These are phyloP conservation scores for Epinotia nisella DNA, from an alignment of 2,888 invertebrate species.

Conservation along the genomic window DNA sequence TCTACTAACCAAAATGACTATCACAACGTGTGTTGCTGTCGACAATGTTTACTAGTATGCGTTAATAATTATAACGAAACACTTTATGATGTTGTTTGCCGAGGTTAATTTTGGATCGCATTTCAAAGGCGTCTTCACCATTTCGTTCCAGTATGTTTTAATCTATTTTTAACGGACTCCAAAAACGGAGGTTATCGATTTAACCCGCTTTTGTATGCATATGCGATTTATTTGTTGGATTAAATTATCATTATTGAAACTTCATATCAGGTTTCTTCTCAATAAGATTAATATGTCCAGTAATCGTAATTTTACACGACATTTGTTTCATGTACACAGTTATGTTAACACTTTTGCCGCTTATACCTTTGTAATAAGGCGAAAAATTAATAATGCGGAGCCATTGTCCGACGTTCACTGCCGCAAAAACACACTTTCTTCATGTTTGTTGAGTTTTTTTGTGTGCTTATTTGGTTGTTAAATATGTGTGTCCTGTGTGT, in stretches of 20 bases:
- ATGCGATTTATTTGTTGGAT: background rate
- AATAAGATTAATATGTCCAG: too few relatives aligned
- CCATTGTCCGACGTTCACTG: too few relatives aligned
- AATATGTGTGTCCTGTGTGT: too few relatives aligned
- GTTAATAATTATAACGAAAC: slow-evolving; percentile 13
- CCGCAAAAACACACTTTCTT: too few relatives aligned
- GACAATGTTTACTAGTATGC: slow-evolving; percentile 1
- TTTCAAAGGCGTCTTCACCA: slow-evolving; percentile 9
- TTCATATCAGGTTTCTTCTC: background rate
- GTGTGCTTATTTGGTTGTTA: too few relatives aligned
- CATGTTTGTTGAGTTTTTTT: too few relatives aligned
- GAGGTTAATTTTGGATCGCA: slow-evolving; percentile 25
- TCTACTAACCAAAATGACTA: background rate
- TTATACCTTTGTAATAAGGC: too few relatives aligned
- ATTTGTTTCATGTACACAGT: too few relatives aligned
- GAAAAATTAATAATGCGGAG: too few relatives aligned
- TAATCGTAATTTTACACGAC: too few relatives aligned
- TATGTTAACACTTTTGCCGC: too few relatives aligned
- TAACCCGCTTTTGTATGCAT: slow-evolving; percentile 8
- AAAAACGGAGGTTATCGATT: background rate
- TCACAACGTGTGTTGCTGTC: slow-evolving; percentile 3
- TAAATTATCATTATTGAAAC: background rate
- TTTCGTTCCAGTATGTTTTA: slow-evolving; percentile 15
- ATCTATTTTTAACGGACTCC: slow-evolving; percentile 16
- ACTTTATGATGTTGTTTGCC: slow-evolving; percentile 18